Conservation (phyloP, 2,113 vertebrate species). For the Clarias gariepinus region DNA sequence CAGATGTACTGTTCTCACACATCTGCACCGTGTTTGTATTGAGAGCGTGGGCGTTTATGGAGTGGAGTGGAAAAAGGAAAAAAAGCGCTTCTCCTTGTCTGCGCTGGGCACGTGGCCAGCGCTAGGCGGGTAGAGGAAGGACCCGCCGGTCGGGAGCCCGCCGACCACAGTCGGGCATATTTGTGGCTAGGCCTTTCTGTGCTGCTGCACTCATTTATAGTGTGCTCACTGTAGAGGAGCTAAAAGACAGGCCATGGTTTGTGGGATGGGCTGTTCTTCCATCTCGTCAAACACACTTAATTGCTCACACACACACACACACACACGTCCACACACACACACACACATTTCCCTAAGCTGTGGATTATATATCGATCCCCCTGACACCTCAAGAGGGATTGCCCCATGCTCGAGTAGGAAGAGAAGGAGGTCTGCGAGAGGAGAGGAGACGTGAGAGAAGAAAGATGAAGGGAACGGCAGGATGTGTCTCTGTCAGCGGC, state of each 20-base stretch:
- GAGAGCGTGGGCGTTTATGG: slow-evolving; percentile 63
- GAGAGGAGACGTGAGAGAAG: slow-evolving; percentile 13
- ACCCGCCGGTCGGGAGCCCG: slow-evolving; percentile 73
- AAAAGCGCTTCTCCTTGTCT: slow-evolving; percentile 57
- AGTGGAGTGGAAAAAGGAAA: slow-evolving; percentile 74
- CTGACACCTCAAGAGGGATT: slow-evolving; percentile 61
- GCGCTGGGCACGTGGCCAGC: slow-evolving; percentile 45
- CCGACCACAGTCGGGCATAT: slow-evolving; percentile 73
- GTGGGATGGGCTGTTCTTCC: slow-evolving; percentile 19
- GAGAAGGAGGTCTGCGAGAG: not conserved
- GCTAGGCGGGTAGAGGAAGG: slow-evolving; percentile 63
- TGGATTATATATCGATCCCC: slow-evolving; percentile 63
- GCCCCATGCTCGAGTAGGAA: slow-evolving; percentile 37
- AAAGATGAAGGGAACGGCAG: slow-evolving; percentile 56
- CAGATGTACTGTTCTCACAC: slow-evolving; percentile 58
- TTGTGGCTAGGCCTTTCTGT: slow-evolving; percentile 69
- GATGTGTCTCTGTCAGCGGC: slow-evolving; percentile 68
- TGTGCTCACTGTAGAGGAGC: slow-evolving; percentile 19
- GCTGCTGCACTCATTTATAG: slow-evolving; percentile 60
- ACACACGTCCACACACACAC: slow-evolving; percentile 11
- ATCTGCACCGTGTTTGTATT: slow-evolving; percentile 71
- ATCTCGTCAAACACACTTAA: slow-evolving; percentile 7
- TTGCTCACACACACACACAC: slow-evolving; percentile 19
- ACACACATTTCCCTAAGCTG: slow-evolving; percentile 43
- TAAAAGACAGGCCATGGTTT: slow-evolving; percentile 27